phyloP scores from a whole-genome alignment of 2,888 invertebrate genomes.

The Lamproptera curius region DNA sequence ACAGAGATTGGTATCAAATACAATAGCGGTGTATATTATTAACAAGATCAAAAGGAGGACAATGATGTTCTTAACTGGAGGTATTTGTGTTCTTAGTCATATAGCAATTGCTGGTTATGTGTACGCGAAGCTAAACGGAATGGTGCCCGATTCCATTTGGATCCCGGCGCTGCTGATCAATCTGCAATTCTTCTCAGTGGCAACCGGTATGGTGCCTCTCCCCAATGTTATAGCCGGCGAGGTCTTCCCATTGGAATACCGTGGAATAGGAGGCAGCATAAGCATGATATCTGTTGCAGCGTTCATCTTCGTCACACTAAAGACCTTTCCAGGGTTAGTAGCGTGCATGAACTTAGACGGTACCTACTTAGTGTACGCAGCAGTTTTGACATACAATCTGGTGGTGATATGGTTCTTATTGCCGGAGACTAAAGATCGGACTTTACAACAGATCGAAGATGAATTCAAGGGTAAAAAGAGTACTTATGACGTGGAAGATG shows the following conservation, averaged over 20 bases:
- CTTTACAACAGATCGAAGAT: slow-evolving; percentile 81
- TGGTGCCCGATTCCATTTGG: slow-evolving; percentile 53
- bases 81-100: slow-evolving; percentile 76
- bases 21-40: slow-evolving; percentile 78
- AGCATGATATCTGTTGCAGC: slow-evolving; percentile 75
- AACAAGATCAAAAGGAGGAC: slow-evolving; percentile 78
- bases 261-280: slow-evolving; percentile 80
- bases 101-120: slow-evolving; percentile 66
- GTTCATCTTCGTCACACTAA: slow-evolving; percentile 79
- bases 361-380: slow-evolving; percentile 77
- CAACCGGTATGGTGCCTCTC: slow-evolving; percentile 79
- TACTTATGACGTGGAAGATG: not conserved
- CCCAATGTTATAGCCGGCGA: slow-evolving; percentile 85
- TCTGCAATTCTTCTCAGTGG: slow-evolving; percentile 73
- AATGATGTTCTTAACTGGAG: slow-evolving; percentile 77
- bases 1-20: slow-evolving; percentile 77
- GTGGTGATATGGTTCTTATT: slow-evolving; percentile 73
- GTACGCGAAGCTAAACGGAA: slow-evolving; percentile 39
- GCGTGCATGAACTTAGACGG: slow-evolving; percentile 68
- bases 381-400: slow-evolving; percentile 68
- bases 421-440: slow-evolving; percentile 82
- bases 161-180: slow-evolving; percentile 68
- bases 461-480: slow-evolving; percentile 49
- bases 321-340: slow-evolving; percentile 77
- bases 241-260: slow-evolving; percentile 78